A percentile compares a stretch with the other conserved stretches of the same genome.
These are phyloP conservation scores for Corticium candelabrum DNA, from an alignment of 37 sponge, comb jelly and placozoan genomes.

Conservation along the genomic window DNA sequence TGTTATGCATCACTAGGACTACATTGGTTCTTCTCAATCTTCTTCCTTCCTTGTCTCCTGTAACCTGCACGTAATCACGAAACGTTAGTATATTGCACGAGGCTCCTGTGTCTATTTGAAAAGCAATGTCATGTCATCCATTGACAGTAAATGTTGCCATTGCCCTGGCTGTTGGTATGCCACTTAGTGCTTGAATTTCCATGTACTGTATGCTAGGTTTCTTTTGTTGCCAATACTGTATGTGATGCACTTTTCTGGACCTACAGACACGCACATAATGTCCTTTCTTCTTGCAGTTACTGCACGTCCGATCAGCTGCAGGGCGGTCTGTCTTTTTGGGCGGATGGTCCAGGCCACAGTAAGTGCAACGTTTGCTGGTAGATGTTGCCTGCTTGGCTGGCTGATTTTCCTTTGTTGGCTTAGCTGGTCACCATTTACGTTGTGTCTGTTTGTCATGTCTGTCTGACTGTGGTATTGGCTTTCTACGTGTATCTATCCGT, in stretches of 20 bases:
- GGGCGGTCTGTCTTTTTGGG: background rate
- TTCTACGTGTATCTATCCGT: too few relatives aligned
- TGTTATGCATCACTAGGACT: conserved; percentile 5
- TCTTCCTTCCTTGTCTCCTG: background rate
- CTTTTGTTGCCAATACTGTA: background rate
- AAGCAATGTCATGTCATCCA: background rate
- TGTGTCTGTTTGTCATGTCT: too few relatives aligned
- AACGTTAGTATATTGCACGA: conserved; percentile 1
- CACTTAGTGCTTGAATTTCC: background rate
- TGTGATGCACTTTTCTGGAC: background rate
- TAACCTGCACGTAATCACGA: conserved; percentile 5
- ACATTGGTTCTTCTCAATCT: background rate
- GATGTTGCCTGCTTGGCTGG: background rate
- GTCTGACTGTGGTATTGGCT: too few relatives aligned
- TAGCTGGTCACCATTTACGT: too few relatives aligned
- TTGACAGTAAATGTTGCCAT: background rate
- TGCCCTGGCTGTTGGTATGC: background rate
- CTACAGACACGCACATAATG: conserved; percentile 2
- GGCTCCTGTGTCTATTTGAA: background rate
- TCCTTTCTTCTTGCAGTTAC: conserved; percentile 2
- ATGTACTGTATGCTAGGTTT: background rate
- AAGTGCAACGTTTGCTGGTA: background rate
- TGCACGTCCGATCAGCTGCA: background rate
- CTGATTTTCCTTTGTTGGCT: too few relatives aligned
- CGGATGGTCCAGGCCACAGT: background rate